phyloP scores from a whole-genome alignment of 2,113 vertebrate genomes.

The Atlantisia rogersi region DNA sequence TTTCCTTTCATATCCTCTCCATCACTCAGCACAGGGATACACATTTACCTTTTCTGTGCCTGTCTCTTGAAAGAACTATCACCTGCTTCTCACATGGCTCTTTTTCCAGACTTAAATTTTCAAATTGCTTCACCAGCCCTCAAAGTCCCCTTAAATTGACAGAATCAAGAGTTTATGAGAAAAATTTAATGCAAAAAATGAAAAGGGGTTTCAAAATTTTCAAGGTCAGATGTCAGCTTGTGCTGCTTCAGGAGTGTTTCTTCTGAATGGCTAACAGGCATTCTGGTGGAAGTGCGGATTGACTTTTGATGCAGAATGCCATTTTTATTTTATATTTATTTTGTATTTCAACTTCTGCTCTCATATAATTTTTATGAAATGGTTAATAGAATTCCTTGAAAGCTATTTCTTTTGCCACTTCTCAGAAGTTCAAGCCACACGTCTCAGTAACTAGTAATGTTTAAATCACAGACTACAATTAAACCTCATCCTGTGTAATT shows the following conservation, averaged over 20 bases:
- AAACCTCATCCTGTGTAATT: not conserved
- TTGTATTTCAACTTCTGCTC: not conserved
- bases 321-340: not conserved
- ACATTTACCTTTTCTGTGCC: not conserved
- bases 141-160: not conserved
- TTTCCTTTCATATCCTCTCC: not conserved
- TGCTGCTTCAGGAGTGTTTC: not conserved
- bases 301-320: not conserved
- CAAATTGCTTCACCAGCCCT: not conserved
- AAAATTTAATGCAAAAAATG: not conserved
- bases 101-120: not conserved
- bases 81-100: not conserved
- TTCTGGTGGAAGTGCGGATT: not conserved
- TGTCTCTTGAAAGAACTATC: not conserved
- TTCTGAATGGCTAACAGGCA: not conserved
- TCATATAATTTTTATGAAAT: not conserved
- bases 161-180: not conserved
- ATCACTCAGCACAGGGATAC: not conserved
- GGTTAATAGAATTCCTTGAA: not conserved
- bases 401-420: not conserved
- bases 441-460: not conserved
- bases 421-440: not conserved
- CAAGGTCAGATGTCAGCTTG: not conserved
- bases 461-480: not conserved
- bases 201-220: not conserved